These are phyloP conservation scores for Galerucella calmariensis DNA, from an alignment of 2,888 invertebrate genomes.

Conservation along the genomic window DNA sequence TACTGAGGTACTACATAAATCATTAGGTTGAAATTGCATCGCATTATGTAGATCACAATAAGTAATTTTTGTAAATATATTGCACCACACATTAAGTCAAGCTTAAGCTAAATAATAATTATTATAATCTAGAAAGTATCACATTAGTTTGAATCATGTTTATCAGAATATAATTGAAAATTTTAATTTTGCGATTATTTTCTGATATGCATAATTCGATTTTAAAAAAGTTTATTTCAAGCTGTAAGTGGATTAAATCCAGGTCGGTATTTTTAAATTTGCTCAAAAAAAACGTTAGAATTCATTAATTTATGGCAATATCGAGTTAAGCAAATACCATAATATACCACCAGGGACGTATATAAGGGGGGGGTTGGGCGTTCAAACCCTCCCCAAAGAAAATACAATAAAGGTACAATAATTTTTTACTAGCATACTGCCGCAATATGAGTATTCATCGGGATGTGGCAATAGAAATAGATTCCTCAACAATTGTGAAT, in stretches of 20 bases:
- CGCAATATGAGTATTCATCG: no score
- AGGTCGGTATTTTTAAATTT: background rate
- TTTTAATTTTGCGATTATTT: background rate
- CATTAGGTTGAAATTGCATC: background rate
- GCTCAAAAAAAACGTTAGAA: background rate
- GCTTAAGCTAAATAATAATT: conserved; percentile 13
- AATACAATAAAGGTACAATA: no score
- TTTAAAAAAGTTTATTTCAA: background rate
- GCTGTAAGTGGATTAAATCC: background rate
- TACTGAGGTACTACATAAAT: background rate
- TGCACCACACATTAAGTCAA: conserved; percentile 1
- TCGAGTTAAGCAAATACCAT: no score
- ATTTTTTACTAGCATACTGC: no score
- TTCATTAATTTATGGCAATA: no score
- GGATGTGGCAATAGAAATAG: no score
- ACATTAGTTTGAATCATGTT: conserved; percentile 6
- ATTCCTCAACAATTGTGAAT: no score
- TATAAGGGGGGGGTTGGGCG: no score
- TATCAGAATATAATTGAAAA: background rate
- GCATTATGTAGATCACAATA: conserved; percentile 16
- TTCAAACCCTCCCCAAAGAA: no score
- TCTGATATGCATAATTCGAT: background rate
- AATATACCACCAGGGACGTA: no score
- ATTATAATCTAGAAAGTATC: conserved; percentile 13
- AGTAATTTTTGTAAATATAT: background rate